Percentiles rank a stretch among this genome's conserved stretches.
phyloP scores from a whole-genome alignment of 2,888 invertebrate species.

The Electrophaes corylata region DNA sequence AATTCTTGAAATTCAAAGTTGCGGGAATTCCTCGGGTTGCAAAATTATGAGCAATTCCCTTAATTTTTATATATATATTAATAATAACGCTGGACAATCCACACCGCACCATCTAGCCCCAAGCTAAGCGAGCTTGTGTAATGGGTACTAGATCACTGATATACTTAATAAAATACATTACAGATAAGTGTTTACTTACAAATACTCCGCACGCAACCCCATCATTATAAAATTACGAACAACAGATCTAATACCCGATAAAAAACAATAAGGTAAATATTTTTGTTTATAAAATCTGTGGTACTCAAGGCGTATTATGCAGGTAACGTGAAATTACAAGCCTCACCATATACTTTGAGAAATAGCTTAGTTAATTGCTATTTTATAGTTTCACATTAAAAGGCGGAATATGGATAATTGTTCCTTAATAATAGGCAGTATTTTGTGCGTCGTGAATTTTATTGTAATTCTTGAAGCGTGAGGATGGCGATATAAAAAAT shows the following conservation, averaged over 20 bases:
- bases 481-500: conserved; percentile 20
- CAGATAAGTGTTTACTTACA: conserved; percentile 5
- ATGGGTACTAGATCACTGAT: too few species aligned
- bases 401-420: conserved; percentile 49
- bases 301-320: conserved; percentile 32
- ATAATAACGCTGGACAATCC: too few species aligned
- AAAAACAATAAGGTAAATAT: conserved; percentile 32
- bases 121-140: too few species aligned
- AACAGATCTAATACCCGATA: conserved; percentile 27
- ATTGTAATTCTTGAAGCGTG: conserved; percentile 33
- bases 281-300: conserved; percentile 22
- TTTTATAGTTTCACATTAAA: conserved; percentile 58
- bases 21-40: too few species aligned
- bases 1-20: too few species aligned
- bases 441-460: conserved; percentile 37
- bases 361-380: conserved; percentile 53
- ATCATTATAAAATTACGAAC: conserved; percentile 19
- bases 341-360: conserved; percentile 44
- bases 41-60: too few species aligned
- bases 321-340: conserved; percentile 45
- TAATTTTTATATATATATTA: too few species aligned
- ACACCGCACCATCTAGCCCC: too few species aligned
- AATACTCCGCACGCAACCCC: conserved; percentile 1
- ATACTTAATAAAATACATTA: background rate
- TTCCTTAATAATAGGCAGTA: conserved; percentile 39